A percentile compares a stretch with the other conserved stretches of the same genome.
phyloP scores from a whole-genome alignment of 2,113 vertebrate species.

The Pelobates fuscus region DNA sequence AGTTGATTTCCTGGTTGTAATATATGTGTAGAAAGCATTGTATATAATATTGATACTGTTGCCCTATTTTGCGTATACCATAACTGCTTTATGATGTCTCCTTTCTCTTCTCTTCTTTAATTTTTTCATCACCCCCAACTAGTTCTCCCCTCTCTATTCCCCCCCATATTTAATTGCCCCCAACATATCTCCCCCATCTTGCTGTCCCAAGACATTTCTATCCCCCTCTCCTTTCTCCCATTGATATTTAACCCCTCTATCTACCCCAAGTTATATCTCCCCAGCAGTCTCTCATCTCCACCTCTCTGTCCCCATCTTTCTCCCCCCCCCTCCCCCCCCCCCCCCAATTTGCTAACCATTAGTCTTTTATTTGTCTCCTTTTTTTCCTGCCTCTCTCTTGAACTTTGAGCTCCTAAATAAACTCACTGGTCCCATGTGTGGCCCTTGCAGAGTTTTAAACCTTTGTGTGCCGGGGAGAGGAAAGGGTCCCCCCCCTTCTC shows the following conservation, averaged over 20 bases:
- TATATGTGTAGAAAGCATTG: conserved; percentile 99
- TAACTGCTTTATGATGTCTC: too few species aligned
- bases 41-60: conserved; percentile 90
- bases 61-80: conserved; percentile 14
- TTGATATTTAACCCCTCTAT: neutral
- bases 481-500: neutral
- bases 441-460: conserved; percentile 64
- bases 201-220: too few species aligned
- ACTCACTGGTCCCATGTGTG: conserved; percentile 81
- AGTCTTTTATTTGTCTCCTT: too few species aligned
- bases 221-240: neutral
- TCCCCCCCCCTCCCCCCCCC: neutral
- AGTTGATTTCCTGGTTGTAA: conserved; percentile 98
- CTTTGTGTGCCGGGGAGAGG: neutral
- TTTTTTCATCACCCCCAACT: neutral
- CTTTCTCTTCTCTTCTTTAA: neutral
- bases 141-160: neutral
- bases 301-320: too few species aligned
- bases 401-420: conserved; percentile 85
- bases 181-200: too few species aligned
- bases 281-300: conserved; percentile 65
- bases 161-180: neutral
- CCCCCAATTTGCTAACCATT: neutral
- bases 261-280: too few species aligned
- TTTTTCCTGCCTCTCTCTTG: conserved; percentile 72